Evolutionary conservation across 2,113 vertebrate species (phyloP).

Genomic region (Ictalurus punctatus): DNA sequence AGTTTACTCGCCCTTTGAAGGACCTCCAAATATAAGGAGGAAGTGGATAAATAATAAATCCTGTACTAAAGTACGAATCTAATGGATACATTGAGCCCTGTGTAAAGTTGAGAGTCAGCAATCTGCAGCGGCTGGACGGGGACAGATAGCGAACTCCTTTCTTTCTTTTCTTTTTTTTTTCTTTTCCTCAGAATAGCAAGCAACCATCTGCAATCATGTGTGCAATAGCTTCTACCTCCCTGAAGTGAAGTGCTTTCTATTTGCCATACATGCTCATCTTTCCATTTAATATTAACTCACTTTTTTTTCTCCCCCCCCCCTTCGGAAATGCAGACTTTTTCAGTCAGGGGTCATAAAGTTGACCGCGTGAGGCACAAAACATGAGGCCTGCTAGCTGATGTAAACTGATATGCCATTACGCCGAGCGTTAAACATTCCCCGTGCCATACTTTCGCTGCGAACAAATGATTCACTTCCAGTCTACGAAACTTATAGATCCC

Average conservation of each 20-base stretch:
- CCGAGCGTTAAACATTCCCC: constrained; percentile 64
- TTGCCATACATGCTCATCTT: constrained; percentile 11
- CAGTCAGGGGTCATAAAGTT: constrained; percentile 63
- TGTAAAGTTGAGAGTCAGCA: constrained; percentile 50
- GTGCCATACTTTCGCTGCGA: constrained; percentile 67
- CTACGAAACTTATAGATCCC: constrained; percentile 62
- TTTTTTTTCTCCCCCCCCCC: neutral
- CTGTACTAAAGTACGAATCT: constrained; percentile 59
- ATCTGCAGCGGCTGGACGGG: constrained; percentile 19
- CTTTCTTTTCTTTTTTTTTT: neutral
- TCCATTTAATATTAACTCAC: constrained; percentile 26
- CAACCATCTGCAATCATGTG: constrained; percentile 1
- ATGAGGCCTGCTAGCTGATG: constrained; percentile 63
- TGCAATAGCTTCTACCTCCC: constrained; percentile 16
- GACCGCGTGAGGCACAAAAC: constrained; percentile 53
- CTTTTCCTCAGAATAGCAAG: constrained; percentile 16
- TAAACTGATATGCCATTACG: constrained; percentile 71
- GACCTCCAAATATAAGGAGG: constrained; percentile 60
- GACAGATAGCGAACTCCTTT: constrained; percentile 32
- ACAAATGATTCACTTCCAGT: constrained; percentile 69
- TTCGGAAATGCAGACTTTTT: constrained; percentile 1
- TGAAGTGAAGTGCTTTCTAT: constrained; percentile 8
- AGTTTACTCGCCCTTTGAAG: constrained; percentile 53
- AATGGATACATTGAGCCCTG: constrained; percentile 52
- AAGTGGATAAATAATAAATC: constrained; percentile 70